These are phyloP conservation scores for Drosophila koepferae DNA, from an alignment of 2,888 invertebrate genomes.

Conservation along the genomic window DNA sequence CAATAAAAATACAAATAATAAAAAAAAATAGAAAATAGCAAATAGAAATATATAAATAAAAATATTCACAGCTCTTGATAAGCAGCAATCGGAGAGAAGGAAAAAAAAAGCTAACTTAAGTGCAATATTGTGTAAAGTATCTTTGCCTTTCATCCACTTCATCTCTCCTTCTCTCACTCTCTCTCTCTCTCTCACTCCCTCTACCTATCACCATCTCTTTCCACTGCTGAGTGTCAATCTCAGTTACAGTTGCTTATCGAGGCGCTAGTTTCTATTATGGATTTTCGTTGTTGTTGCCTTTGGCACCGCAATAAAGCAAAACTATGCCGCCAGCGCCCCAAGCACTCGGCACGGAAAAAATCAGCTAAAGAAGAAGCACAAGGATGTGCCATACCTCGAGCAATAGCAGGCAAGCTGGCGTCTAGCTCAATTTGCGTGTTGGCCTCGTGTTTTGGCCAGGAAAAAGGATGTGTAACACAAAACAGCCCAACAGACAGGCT, in stretches of 20 bases:
- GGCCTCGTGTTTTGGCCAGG: conserved; percentile 60
- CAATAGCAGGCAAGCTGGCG: conserved; percentile 23
- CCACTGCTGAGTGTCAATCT: conserved; percentile 58
- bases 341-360: conserved; percentile 1
- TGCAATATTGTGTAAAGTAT: conserved; percentile 59
- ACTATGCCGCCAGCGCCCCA: conserved; percentile 58
- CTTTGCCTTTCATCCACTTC: conserved; percentile 2
- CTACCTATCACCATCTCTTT: neutral
- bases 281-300: conserved; percentile 37
- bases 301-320: conserved; percentile 66
- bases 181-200: neutral
- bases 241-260: conserved; percentile 56
- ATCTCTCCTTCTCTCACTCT: neutral
- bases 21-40: conserved; percentile 14
- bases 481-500: neutral
- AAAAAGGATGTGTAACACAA: conserved; percentile 63
- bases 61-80: conserved; percentile 4
- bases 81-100: conserved; percentile 9
- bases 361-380: conserved; percentile 6
- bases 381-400: conserved; percentile 37
- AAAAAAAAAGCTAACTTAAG: conserved; percentile 50
- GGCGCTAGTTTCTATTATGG: conserved; percentile 41
- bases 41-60: conserved; percentile 26
- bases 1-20: conserved; percentile 8
- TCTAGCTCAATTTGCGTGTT: conserved; percentile 65